Evolutionary conservation across 2,797 vertebrate species (phyloP).

Genomic region (Ptychobarbus kaznakovi): DNA sequence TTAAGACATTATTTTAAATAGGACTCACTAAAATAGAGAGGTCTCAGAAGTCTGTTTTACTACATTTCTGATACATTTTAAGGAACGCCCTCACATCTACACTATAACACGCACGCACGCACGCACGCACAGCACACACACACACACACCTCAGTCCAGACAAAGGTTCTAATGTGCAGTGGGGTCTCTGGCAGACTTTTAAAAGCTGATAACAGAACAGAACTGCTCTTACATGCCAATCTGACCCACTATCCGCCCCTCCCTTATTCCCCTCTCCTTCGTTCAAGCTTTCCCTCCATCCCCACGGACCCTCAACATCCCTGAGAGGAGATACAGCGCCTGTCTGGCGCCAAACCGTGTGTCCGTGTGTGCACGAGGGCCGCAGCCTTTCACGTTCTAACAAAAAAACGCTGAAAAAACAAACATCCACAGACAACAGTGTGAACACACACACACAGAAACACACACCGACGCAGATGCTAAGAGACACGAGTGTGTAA

Average conservation of each 20-base stretch:
- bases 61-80: neutral
- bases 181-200: slow-evolving; percentile 63
- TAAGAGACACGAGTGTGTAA: slow-evolving; percentile 19
- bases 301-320: slow-evolving; percentile 83
- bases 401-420: slow-evolving; percentile 38
- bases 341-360: slow-evolving; percentile 95
- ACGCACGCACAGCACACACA: slow-evolving; percentile 2
- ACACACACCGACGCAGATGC: slow-evolving; percentile 29
- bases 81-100: neutral
- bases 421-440: slow-evolving; percentile 48
- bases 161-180: slow-evolving; percentile 43
- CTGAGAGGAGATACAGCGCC: slow-evolving; percentile 91
- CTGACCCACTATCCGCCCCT: slow-evolving; percentile 47
- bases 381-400: slow-evolving; percentile 23
- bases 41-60: neutral
- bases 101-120: neutral
- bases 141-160: slow-evolving; percentile 29
- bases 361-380: slow-evolving; percentile 55
- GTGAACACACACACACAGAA: slow-evolving; percentile 62
- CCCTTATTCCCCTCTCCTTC: slow-evolving; percentile 35
- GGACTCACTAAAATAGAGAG: neutral
- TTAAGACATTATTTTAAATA: neutral
- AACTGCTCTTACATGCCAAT: slow-evolving; percentile 64
- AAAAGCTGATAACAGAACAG: slow-evolving; percentile 53
- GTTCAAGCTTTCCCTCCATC: slow-evolving; percentile 62